Conservation (phyloP, 2,888 invertebrate species). For the Scelioninae gen. 2 region DNA sequence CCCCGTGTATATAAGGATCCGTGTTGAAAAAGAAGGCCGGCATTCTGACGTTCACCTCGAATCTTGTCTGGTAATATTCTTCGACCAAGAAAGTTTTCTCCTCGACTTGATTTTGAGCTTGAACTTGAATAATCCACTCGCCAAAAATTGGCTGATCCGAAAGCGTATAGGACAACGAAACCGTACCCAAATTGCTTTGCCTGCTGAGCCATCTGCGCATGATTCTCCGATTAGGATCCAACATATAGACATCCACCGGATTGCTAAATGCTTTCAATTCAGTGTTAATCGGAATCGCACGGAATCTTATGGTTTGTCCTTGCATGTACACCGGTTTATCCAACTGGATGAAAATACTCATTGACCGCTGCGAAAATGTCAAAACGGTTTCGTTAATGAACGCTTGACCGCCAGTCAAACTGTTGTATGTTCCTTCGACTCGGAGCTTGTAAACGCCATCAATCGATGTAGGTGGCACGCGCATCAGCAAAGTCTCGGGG, state of each 20-base stretch:
- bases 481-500: slow-evolving; percentile 92
- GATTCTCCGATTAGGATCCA: slow-evolving; percentile 91
- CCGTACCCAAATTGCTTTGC: slow-evolving; percentile 92
- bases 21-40: slow-evolving; percentile 94
- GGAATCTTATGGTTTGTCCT: slow-evolving; percentile 87
- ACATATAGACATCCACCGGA: slow-evolving; percentile 93
- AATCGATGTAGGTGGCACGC: slow-evolving; percentile 90
- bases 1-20: slow-evolving; percentile 88
- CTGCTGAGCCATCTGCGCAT: slow-evolving; percentile 95
- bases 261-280: slow-evolving; percentile 93
- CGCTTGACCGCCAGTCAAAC: slow-evolving; percentile 88
- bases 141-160: slow-evolving; percentile 95
- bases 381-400: slow-evolving; percentile 92
- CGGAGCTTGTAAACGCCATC: slow-evolving; percentile 89
- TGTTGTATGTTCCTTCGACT: slow-evolving; percentile 87
- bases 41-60: slow-evolving; percentile 97
- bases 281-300: slow-evolving; percentile 94
- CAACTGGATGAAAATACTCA: slow-evolving; percentile 96
- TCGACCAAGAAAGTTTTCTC: slow-evolving; percentile 91
- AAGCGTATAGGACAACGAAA: slow-evolving; percentile 92
- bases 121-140: slow-evolving; percentile 92
- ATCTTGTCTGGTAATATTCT: slow-evolving; percentile 96
- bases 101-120: slow-evolving; percentile 92
- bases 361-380: slow-evolving; percentile 90
- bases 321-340: slow-evolving; percentile 97